Evolutionary conservation across 2,113 vertebrate genomes (phyloP).

Genomic region (Megaleporinus macrocephalus): DNA sequence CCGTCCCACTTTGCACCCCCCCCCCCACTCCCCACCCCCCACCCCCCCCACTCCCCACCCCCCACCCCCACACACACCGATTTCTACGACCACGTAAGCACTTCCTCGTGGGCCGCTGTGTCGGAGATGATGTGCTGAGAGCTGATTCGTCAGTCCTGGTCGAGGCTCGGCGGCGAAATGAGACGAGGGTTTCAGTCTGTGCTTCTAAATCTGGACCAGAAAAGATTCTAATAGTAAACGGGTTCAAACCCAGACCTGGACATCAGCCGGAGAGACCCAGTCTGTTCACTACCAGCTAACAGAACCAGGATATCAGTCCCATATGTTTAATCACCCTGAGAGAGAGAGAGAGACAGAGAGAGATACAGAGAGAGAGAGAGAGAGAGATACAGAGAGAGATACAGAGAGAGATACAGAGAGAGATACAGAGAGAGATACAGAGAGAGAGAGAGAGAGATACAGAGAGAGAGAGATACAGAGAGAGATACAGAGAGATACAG

Average conservation of each 20-base stretch:
- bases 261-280: too few relatives aligned
- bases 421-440: conserved; percentile 22
- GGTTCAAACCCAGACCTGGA: not conserved
- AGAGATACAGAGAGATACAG: conserved; percentile 27
- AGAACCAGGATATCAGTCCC: conserved; percentile 56
- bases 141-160: not conserved
- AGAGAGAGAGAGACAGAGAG: conserved; percentile 22
- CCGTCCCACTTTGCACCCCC: not conserved
- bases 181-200: not conserved
- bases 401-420: conserved; percentile 30
- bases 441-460: conserved; percentile 26
- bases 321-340: conserved; percentile 57
- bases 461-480: conserved; percentile 24
- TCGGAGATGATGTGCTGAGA: not conserved
- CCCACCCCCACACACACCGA: not conserved
- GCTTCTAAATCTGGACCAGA: not conserved
- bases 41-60: not conserved
- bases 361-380: conserved; percentile 26
- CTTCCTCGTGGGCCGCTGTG: not conserved
- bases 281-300: not conserved
- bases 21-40: not conserved
- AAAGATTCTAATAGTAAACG: not conserved
- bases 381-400: conserved; percentile 26
- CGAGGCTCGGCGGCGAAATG: not conserved
- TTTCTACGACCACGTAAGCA: not conserved